Evolutionary conservation across 2,113 vertebrate species (phyloP).

Genomic region (Elgaria multicarinata): DNA sequence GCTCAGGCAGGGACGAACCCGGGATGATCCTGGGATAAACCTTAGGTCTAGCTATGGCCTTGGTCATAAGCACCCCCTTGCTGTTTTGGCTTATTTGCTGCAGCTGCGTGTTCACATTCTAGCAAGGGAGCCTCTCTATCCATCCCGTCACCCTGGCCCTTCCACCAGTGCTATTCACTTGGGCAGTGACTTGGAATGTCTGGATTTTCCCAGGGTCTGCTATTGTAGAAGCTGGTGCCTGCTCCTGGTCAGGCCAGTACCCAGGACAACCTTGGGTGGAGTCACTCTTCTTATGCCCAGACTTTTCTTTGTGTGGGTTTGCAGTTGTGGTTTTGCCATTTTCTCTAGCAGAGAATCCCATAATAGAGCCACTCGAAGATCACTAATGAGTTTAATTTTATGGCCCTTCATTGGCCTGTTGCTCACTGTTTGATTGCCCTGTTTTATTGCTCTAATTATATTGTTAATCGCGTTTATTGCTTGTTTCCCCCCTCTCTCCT

Average conservation of each 20-base stretch:
- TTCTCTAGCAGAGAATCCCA: background rate
- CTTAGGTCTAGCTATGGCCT: too few species aligned
- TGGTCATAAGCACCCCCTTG: background rate
- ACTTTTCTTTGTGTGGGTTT: background rate
- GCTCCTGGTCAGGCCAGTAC: background rate
- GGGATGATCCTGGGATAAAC: too few species aligned
- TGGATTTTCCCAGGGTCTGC: background rate
- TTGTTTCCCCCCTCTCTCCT: background rate
- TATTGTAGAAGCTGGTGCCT: background rate
- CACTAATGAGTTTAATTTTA: slow-evolving; percentile 48
- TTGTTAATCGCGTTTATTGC: slow-evolving; percentile 49
- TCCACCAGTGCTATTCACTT: background rate
- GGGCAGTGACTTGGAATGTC: background rate
- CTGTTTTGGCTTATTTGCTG: background rate
- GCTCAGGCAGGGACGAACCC: too few species aligned
- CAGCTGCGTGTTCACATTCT: background rate
- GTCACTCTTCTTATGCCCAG: background rate
- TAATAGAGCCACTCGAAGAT: slow-evolving; percentile 2
- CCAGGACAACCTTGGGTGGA: background rate
- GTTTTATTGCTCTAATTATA: slow-evolving; percentile 44
- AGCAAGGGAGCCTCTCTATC: background rate
- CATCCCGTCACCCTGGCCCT: background rate
- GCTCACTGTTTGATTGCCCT: slow-evolving; percentile 39
- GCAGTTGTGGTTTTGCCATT: background rate
- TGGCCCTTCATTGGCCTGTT: slow-evolving; percentile 39